Percentiles rank a stretch among this genome's conserved stretches.
Conservation (phyloP, 2,888 invertebrate genomes). For the Blastobasis adustella region DNA sequence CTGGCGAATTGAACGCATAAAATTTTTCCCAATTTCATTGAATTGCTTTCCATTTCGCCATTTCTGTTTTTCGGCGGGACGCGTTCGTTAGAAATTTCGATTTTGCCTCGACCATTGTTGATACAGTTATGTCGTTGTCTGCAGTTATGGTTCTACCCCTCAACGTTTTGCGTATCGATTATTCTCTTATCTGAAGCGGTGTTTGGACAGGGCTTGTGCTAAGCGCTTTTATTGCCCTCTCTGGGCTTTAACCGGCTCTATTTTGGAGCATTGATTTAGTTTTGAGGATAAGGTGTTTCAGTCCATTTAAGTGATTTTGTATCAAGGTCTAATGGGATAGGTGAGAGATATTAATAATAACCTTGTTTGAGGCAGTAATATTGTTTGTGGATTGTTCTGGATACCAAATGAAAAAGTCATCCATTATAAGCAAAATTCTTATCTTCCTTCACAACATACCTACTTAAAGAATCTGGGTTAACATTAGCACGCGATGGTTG, state of each 20-base stretch:
- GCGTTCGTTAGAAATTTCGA: neutral
- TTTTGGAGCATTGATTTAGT: slow-evolving; percentile 33
- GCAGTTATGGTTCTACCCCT: slow-evolving; percentile 12
- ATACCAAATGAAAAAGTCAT: too few species aligned
- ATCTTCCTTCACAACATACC: neutral
- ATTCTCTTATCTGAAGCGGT: slow-evolving; percentile 42
- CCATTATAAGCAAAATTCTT: too few species aligned
- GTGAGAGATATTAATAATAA: too few species aligned
- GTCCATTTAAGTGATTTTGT: neutral
- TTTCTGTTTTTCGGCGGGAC: neutral
- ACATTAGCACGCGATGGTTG: too few species aligned
- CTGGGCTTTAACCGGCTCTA: slow-evolving; percentile 29
- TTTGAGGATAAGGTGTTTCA: slow-evolving; percentile 8
- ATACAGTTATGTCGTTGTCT: neutral
- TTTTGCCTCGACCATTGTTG: neutral
- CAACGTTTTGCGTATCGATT: slow-evolving; percentile 35
- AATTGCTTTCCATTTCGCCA: slow-evolving; percentile 15
- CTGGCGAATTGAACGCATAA: slow-evolving; percentile 25
- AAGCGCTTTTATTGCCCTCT: slow-evolving; percentile 45
- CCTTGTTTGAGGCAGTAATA: too few species aligned
- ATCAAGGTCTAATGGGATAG: neutral
- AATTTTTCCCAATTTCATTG: slow-evolving; percentile 18
- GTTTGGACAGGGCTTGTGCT: slow-evolving; percentile 44
- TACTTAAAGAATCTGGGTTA: slow-evolving; percentile 1
- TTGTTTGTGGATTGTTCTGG: too few species aligned